Base-by-base conservation (phyloP, 2,888 invertebrate species). In the Pegoplata infirma region DNA sequence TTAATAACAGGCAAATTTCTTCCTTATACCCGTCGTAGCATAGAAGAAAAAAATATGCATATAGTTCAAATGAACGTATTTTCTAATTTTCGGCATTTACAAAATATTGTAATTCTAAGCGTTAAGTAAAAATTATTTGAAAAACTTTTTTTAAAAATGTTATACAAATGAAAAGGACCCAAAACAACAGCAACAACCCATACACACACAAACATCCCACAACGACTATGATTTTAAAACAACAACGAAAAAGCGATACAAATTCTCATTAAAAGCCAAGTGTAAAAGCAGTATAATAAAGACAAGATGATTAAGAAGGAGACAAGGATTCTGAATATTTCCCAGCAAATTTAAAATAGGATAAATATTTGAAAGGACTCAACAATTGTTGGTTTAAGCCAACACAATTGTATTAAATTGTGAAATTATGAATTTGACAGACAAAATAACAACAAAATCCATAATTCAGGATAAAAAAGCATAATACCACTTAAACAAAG, bases 401-500 rank as follows among this genome's bases (percentile, higher is more conserved):
- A 78, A 81, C 77, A 82, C 81, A 83, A n/a, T n/a, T n/a, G n/a
- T n/a, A n/a, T n/a, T n/a, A n/a, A n/a, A n/a, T n/a, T n/a, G n/a
- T n/a, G 84, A 87, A 86, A 61, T 61, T 87, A 86, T 87, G 87
- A 87, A 85, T 87, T 86, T 86, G 86, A 87, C 87, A 87, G 87
- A 86, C 58, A 63, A 86, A 87, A 85, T 85, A 87, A 86, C 61
- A 86, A 86, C 84, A 87, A 87, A 87, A 85, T 87, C 85, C 87
- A 87, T 87, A 87, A 87, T 84, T 87, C 87, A 86, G 87, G 85
- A 87, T 87, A 87, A 86, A 87, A 49, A 25, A 49, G 84, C 85
- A 85, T 86, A 87, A 85, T 85, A 85, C 85, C 84, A 83, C 83
- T 83, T 81, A 82, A 83, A 80, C 71, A 78, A 75, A 80, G 47